phyloP scores from a whole-genome alignment of 2,797 vertebrate genomes.

The Peromyscus eremicus region DNA sequence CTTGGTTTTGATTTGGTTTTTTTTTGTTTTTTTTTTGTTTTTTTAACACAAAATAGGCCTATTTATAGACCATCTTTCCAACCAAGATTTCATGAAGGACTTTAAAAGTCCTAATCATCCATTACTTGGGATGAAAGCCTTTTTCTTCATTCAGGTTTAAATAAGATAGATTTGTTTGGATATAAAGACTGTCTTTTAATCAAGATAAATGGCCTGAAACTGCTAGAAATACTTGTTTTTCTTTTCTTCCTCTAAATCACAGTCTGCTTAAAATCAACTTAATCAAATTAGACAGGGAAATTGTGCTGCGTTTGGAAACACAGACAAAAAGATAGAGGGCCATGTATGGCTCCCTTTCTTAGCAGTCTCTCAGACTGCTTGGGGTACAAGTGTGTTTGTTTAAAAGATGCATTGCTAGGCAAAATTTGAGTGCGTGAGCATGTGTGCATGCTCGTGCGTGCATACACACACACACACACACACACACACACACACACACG shows the following conservation, averaged over 20 bases:
- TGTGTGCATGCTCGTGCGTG: no score
- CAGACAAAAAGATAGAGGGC: neutral
- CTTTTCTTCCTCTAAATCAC: slow-evolving; percentile 82
- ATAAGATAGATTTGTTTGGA: slow-evolving; percentile 61
- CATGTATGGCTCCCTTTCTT: neutral
- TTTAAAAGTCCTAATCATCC: slow-evolving; percentile 77
- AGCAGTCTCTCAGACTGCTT: neutral
- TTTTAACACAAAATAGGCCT: slow-evolving; percentile 52
- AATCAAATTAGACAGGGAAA: slow-evolving; percentile 82
- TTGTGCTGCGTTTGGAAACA: slow-evolving; percentile 60
- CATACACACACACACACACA: neutral
- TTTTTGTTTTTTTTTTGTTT: no score
- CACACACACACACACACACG: neutral
- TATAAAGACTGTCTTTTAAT: slow-evolving; percentile 84
- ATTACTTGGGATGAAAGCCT: slow-evolving; percentile 74
- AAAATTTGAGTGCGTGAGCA: neutral
- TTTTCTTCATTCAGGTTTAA: slow-evolving; percentile 72
- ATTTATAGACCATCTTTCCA: slow-evolving; percentile 74
- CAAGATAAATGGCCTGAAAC: slow-evolving; percentile 85
- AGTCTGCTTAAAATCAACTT: slow-evolving; percentile 85
- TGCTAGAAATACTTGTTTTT: slow-evolving; percentile 84
- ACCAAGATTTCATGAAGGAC: slow-evolving; percentile 64
- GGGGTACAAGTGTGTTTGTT: slow-evolving; percentile 29
- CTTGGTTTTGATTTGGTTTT: slow-evolving; percentile 1
- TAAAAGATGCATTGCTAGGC: neutral